phyloP scores from a whole-genome alignment of 2,113 vertebrate species.

The Tachysurus fulvidraco region DNA sequence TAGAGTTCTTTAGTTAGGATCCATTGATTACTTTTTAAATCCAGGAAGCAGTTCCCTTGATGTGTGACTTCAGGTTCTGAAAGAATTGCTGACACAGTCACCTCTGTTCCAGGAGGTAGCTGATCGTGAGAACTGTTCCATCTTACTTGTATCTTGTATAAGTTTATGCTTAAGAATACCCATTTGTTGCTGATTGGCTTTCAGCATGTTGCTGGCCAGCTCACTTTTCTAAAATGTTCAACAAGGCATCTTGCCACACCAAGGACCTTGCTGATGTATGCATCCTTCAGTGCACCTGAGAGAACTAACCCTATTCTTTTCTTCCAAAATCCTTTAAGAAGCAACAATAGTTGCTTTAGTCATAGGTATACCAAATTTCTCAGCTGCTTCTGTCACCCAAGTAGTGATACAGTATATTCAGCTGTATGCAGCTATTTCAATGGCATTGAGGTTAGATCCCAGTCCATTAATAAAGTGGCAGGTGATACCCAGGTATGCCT shows the following conservation, averaged over 20 bases:
- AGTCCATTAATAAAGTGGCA: conserved; percentile 23
- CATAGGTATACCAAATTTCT: conserved; percentile 5
- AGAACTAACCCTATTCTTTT: conserved; percentile 36
- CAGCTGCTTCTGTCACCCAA: conserved; percentile 38
- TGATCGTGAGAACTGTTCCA: conserved; percentile 38
- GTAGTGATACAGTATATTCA: conserved; percentile 26
- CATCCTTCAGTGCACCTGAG: conserved; percentile 18
- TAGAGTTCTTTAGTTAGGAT: conserved; percentile 36
- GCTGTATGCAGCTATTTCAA: conserved; percentile 31
- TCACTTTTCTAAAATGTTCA: conserved; percentile 18
- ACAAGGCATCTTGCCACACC: conserved; percentile 10
- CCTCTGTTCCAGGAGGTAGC: conserved; percentile 38
- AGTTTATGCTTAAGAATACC: conserved; percentile 32
- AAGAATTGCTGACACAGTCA: conserved; percentile 43
- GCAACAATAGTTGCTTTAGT: conserved; percentile 31
- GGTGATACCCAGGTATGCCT: conserved; percentile 9
- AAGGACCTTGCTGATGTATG: conserved; percentile 6
- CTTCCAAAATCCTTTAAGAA: conserved; percentile 44
- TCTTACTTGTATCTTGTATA: conserved; percentile 33
- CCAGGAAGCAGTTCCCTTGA: conserved; percentile 21
- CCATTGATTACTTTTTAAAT: conserved; percentile 30
- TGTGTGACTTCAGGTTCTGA: conserved; percentile 26
- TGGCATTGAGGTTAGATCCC: conserved; percentile 26
- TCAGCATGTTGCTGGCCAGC: conserved; percentile 31
- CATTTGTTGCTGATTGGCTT: conserved; percentile 36